Percentiles rank a stretch among this genome's conserved stretches.
Evolutionary conservation across 2,113 vertebrate species (phyloP).

Genomic region (Bufo gargarizans): DNA sequence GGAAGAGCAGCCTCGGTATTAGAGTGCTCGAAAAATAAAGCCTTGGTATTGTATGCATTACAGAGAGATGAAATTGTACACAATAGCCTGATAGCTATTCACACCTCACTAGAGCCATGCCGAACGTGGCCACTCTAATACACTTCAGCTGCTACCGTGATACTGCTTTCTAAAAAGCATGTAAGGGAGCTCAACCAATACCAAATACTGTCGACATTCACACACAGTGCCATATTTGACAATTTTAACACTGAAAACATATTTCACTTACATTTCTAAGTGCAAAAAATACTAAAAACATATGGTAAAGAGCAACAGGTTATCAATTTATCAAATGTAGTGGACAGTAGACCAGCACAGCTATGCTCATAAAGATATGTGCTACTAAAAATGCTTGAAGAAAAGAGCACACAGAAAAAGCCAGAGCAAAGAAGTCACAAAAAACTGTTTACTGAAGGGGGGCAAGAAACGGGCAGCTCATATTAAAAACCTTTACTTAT

Average conservation of each 20-base stretch:
- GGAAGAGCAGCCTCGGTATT: not conserved
- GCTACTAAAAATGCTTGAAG: not conserved
- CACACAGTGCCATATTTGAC: not conserved
- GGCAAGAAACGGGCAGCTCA: no score
- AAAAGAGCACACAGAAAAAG: not conserved
- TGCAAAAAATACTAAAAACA: not conserved
- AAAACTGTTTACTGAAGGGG: not conserved
- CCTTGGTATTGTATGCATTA: not conserved
- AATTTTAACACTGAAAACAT: not conserved
- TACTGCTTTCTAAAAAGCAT: not conserved
- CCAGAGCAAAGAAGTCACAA: not conserved
- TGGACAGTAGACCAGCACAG: not conserved
- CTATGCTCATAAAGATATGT: not conserved
- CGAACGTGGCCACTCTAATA: not conserved
- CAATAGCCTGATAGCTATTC: not conserved
- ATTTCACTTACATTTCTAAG: not conserved
- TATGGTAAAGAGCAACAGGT: not conserved
- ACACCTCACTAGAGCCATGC: not conserved
- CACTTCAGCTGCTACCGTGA: not conserved
- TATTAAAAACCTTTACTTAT: no score
- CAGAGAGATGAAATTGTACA: not conserved
- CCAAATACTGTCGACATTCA: not conserved
- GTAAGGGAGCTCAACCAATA: not conserved
- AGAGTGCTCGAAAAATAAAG: slow-evolving; percentile 4
- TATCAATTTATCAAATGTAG: not conserved